A percentile compares a stretch with the other conserved stretches of the same genome.
These are phyloP conservation scores for Channa argus DNA, from an alignment of 2,113 vertebrate species.

Conservation along the genomic window DNA sequence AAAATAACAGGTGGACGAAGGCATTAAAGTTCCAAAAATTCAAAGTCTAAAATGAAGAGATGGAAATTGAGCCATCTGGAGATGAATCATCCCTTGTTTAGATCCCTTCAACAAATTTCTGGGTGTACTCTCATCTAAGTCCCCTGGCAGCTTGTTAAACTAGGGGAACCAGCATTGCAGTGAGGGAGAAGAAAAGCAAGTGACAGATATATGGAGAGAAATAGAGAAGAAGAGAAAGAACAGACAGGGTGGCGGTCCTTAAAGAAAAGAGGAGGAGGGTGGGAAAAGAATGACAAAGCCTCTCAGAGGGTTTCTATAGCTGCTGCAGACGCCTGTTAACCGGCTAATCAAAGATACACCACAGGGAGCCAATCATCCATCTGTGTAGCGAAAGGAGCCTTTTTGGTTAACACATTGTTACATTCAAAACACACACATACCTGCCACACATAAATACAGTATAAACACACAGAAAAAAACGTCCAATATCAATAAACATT, in stretches of 20 bases:
- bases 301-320: constrained; percentile 38
- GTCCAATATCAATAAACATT: not conserved
- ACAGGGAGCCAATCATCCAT: constrained; percentile 66
- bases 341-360: constrained; percentile 69
- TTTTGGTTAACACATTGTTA: constrained; percentile 15
- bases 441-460: not conserved
- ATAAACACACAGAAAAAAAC: not conserved
- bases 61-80: constrained; percentile 62
- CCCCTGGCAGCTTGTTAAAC: constrained; percentile 77
- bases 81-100: constrained; percentile 66
- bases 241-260: constrained; percentile 48
- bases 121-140: constrained; percentile 57
- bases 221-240: constrained; percentile 43
- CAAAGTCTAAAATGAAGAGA: constrained; percentile 21
- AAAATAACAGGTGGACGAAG: constrained; percentile 18
- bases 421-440: not conserved
- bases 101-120: constrained; percentile 68
- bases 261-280: constrained; percentile 49
- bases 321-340: constrained; percentile 57
- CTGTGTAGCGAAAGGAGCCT: constrained; percentile 39
- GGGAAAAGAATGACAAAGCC: constrained; percentile 28
- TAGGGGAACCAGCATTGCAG: constrained; percentile 50
- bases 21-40: constrained; percentile 13
- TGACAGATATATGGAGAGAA: constrained; percentile 61
- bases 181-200: constrained; percentile 38